Evolutionary conservation across 2,888 invertebrate species (phyloP).

Genomic region (Cecidostiba fungosa): DNA sequence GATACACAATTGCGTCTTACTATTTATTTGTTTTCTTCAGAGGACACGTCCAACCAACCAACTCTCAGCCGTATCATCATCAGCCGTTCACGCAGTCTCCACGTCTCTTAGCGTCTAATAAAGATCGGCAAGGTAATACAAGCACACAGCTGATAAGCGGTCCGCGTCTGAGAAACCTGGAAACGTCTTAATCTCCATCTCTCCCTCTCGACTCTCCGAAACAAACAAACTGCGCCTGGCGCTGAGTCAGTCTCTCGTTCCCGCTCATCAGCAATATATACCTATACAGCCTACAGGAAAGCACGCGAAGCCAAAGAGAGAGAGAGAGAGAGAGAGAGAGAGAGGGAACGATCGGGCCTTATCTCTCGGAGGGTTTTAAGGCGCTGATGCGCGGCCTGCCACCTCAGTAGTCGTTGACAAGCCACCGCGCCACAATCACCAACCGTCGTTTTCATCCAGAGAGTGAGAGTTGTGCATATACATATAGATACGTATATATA

Average conservation of each 20-base stretch:
- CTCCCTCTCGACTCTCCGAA: neutral
- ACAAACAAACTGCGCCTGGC: conserved; percentile 22
- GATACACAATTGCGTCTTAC: too few relatives aligned
- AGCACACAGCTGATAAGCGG: conserved; percentile 11
- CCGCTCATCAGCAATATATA: neutral
- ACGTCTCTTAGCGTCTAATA: too few relatives aligned
- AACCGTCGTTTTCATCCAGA: neutral
- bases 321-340: conserved; percentile 1
- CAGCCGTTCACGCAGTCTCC: too few relatives aligned
- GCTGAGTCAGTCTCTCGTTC: conserved; percentile 20
- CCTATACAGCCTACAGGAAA: neutral
- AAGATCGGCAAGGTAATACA: neutral
- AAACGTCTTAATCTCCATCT: conserved; percentile 19
- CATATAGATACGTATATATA: conserved; percentile 4
- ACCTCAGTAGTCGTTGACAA: conserved; percentile 61
- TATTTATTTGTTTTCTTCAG: too few relatives aligned
- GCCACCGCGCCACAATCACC: neutral
- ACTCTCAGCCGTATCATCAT: too few relatives aligned
- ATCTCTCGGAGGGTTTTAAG: conserved; percentile 67
- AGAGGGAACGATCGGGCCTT: conserved; percentile 59
- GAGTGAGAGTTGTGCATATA: neutral
- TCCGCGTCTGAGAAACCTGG: conserved; percentile 13
- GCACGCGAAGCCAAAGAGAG: neutral
- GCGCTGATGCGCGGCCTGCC: conserved; percentile 63
- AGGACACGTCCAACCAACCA: too few relatives aligned